A percentile compares a stretch with the other conserved stretches of the same genome.
Evolutionary conservation across 1,140 invertebrate species (phyloP).

Genomic region (Oedothorax gibbosus): DNA sequence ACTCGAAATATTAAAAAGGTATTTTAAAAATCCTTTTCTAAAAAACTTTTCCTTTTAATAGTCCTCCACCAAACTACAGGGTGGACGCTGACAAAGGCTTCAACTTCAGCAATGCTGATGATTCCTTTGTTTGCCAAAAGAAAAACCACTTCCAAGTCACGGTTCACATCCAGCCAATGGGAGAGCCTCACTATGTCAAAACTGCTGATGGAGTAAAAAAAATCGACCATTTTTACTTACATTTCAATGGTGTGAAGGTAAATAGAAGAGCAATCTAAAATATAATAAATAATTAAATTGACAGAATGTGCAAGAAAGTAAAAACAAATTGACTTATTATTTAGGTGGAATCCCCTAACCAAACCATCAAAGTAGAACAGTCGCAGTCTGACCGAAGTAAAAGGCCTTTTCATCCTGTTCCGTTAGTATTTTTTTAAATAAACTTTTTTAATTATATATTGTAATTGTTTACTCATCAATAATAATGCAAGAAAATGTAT

Average conservation of each 20-base stretch:
- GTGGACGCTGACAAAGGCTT: slow-evolving; percentile 98
- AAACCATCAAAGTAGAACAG: slow-evolving; percentile 96
- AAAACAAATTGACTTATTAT: slow-evolving; percentile 13
- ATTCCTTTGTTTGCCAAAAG: slow-evolving; percentile 99
- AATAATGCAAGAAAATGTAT: no score
- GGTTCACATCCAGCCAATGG: slow-evolving; percentile 85
- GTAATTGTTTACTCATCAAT: background rate
- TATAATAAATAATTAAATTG: background rate
- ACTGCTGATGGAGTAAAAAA: slow-evolving; percentile 90
- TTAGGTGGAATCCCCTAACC: slow-evolving; percentile 87
- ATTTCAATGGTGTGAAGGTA: slow-evolving; percentile 97
- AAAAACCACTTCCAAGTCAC: slow-evolving; percentile 99
- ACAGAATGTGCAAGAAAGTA: background rate
- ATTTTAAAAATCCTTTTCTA: no score
- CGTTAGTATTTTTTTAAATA: slow-evolving; percentile 76
- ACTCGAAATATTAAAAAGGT: background rate
- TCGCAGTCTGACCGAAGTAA: slow-evolving; percentile 98
- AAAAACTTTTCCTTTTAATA: slow-evolving; percentile 65
- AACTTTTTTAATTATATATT: background rate
- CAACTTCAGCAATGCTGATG: slow-evolving; percentile 96
- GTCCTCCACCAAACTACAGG: slow-evolving; percentile 84
- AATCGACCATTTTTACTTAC: slow-evolving; percentile 91
- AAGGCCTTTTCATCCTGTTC: slow-evolving; percentile 95
- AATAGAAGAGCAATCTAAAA: background rate
- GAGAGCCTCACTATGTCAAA: slow-evolving; percentile 88